Conservation (phyloP, 2,888 invertebrate species). For the Hemaris fuciformis region DNA sequence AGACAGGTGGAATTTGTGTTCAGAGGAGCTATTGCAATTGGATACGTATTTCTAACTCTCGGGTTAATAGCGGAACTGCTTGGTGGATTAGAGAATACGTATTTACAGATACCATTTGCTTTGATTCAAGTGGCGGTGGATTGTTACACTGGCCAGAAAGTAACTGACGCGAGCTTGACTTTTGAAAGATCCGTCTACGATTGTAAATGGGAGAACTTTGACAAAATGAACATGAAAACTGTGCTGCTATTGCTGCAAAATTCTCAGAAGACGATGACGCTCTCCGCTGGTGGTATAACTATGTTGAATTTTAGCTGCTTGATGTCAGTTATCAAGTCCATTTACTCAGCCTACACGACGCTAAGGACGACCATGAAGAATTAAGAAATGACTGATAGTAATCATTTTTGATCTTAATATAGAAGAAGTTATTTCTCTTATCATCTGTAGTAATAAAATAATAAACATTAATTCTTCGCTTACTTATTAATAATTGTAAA, state of each 20-base stretch:
- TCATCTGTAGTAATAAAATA: not conserved
- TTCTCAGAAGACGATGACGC: constrained; percentile 41
- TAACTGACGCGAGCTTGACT: constrained; percentile 39
- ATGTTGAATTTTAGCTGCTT: constrained; percentile 38
- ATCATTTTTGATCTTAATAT: not conserved
- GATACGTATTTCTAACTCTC: constrained; percentile 43
- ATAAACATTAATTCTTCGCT: too few species aligned
- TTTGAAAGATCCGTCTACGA: constrained; percentile 42
- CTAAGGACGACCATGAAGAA: constrained; percentile 34
- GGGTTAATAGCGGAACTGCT: constrained; percentile 53
- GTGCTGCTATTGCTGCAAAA: constrained; percentile 42
- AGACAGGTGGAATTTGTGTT: constrained; percentile 42
- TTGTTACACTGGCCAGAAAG: constrained; percentile 43
- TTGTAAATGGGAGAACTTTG: constrained; percentile 47
- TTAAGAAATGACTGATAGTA: not conserved
- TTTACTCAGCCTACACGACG: constrained; percentile 48
- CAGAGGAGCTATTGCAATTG: constrained; percentile 45
- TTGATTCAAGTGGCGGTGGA: constrained; percentile 47
- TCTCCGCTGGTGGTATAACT: constrained; percentile 44
- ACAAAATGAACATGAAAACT: constrained; percentile 38
- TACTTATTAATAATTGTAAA: too few species aligned
- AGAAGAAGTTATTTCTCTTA: not conserved
- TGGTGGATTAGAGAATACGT: constrained; percentile 55
- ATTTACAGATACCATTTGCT: constrained; percentile 47
- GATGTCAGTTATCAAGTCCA: constrained; percentile 36